Conservation (phyloP, 2,888 invertebrate species). For the Netelia inedita region DNA sequence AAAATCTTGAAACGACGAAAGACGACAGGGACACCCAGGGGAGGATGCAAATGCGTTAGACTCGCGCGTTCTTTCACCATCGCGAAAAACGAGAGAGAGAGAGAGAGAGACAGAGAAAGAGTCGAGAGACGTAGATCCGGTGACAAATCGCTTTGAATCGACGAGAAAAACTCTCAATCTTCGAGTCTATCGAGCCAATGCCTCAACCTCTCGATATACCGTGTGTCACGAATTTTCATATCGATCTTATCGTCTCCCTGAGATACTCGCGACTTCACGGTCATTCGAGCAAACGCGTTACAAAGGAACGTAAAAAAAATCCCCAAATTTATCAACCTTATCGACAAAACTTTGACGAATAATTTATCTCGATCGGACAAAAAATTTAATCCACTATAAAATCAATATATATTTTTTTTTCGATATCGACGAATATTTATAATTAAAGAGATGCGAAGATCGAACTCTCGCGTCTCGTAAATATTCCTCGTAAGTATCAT, state of each 20-base stretch:
- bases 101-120: background rate
- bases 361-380: too few species aligned
- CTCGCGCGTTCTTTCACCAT: conserved; percentile 50
- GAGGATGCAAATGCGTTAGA: conserved; percentile 32
- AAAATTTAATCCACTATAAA: too few species aligned
- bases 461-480: background rate
- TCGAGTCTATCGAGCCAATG: conserved; percentile 69
- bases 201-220: conserved; percentile 29
- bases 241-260: conserved; percentile 54
- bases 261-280: conserved; percentile 9
- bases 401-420: too few species aligned
- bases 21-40: background rate
- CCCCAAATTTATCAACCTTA: too few species aligned
- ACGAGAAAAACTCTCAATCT: conserved; percentile 77
- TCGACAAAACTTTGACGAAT: too few species aligned
- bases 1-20: background rate
- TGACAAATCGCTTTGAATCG: conserved; percentile 73
- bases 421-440: too few species aligned
- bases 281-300: background rate
- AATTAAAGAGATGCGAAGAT: too few species aligned
- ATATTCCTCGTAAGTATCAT: background rate
- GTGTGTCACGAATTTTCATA: conserved; percentile 56
- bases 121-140: conserved; percentile 41
- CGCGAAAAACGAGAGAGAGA: conserved; percentile 18
- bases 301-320: too few species aligned